Conservation (phyloP, 2,888 invertebrate genomes). For the Ennomos erosarius region DNA sequence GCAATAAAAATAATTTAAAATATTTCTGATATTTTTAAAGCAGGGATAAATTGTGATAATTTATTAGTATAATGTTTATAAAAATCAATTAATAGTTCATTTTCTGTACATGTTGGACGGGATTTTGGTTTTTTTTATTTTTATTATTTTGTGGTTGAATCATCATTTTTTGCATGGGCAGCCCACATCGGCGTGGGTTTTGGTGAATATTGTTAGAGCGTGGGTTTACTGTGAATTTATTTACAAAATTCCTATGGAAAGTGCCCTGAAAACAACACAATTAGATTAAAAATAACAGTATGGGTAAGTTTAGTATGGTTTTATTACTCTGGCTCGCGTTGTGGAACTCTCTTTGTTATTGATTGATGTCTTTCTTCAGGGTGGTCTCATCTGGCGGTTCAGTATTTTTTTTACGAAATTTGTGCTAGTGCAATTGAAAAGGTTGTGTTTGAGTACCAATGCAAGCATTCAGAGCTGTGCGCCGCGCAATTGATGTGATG, state of each 20-base stretch:
- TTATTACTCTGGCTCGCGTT: constrained; percentile 27
- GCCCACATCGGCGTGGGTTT: constrained; percentile 79
- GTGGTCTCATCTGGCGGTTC: constrained; percentile 56
- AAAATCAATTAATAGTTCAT: too few relatives aligned
- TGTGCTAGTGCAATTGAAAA: constrained; percentile 50
- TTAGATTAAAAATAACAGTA: constrained; percentile 47
- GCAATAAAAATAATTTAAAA: too few relatives aligned
- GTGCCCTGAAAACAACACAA: constrained; percentile 42
- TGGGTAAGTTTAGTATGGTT: constrained; percentile 60
- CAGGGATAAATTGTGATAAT: too few relatives aligned
- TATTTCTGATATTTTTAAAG: too few relatives aligned
- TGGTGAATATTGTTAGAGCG: constrained; percentile 71
- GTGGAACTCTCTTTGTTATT: constrained; percentile 61
- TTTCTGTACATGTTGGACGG: too few relatives aligned
- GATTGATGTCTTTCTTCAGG: constrained; percentile 68
- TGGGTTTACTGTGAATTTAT: constrained; percentile 69
- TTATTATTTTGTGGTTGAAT: not conserved
- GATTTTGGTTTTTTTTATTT: not conserved
- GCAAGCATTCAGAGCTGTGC: constrained; percentile 28
- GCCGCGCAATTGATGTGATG: constrained; percentile 20
- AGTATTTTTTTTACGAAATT: constrained; percentile 57
- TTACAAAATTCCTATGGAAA: constrained; percentile 42
- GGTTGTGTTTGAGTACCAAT: constrained; percentile 36
- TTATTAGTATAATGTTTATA: too few relatives aligned
- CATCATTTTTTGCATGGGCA: constrained; percentile 53